These are phyloP conservation scores for Mastigias papua DNA, from an alignment of 30 jellyfish, hydroid and myxozoan genomes.

Conservation along the genomic window DNA sequence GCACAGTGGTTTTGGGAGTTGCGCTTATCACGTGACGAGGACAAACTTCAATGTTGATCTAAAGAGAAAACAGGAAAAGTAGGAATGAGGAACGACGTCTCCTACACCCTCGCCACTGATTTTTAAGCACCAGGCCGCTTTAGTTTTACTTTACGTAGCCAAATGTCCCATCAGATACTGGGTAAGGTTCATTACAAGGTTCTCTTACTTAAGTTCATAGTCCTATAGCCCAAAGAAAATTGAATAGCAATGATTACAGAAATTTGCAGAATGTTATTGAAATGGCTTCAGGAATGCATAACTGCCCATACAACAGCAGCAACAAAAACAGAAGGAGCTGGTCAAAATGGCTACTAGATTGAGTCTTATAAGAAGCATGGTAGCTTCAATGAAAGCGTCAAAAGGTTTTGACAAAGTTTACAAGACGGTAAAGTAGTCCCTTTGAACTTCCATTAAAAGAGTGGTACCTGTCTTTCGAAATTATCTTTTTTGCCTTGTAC, in stretches of 20 bases:
- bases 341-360: conserved; percentile 44
- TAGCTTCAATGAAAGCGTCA: conserved; percentile 37
- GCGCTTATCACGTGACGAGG: conserved; percentile 73
- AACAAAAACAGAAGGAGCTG: background rate
- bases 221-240: background rate
- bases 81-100: background rate
- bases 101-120: too few relatives aligned
- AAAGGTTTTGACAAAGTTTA: conserved; percentile 64
- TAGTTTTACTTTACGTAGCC: too few relatives aligned
- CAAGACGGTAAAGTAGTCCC: conserved; percentile 37
- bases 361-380: conserved; percentile 14
- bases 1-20: conserved; percentile 91
- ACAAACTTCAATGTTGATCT: conserved; percentile 33
- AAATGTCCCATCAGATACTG: too few relatives aligned
- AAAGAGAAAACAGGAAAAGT: conserved; percentile 2
- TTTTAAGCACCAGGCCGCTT: too few relatives aligned
- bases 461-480: too few relatives aligned
- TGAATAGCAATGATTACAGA: background rate
- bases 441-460: too few relatives aligned
- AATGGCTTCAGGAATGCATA: too few relatives aligned
- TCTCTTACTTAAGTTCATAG: too few relatives aligned
- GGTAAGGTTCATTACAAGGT: too few relatives aligned
- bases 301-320: background rate
- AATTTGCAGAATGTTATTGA: too few relatives aligned
- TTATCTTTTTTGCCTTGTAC: too few relatives aligned